phyloP scores from a whole-genome alignment of 2,888 invertebrate species.

The Gari tellinella region DNA sequence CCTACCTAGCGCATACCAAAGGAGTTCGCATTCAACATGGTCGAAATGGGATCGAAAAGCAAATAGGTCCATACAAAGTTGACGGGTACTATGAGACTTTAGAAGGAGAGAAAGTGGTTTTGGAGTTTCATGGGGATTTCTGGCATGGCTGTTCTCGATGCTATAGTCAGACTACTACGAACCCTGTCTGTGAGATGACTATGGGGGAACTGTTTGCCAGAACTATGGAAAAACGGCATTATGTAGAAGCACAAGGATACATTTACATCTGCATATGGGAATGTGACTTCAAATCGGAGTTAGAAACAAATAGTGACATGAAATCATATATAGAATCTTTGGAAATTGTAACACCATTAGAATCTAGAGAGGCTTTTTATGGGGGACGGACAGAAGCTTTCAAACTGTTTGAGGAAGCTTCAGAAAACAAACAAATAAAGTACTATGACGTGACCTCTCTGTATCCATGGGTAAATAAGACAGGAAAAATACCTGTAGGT shows the following conservation, averaged over 20 bases:
- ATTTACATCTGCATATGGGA: constrained; percentile 15
- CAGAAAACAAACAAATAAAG: constrained; percentile 12
- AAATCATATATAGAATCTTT: constrained; percentile 33
- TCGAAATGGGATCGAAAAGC: constrained; percentile 8
- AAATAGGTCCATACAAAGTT: constrained; percentile 12
- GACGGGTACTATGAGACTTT: constrained; percentile 13
- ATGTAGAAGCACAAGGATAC: constrained; percentile 10
- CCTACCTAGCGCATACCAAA: constrained; percentile 21
- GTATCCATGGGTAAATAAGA: constrained; percentile 28
- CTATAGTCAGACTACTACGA: constrained; percentile 7
- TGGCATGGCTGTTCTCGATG: constrained; percentile 19
- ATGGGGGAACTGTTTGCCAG: constrained; percentile 15
- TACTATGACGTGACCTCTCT: constrained; percentile 36
- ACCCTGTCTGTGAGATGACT: constrained; percentile 10
- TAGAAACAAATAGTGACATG: constrained; percentile 44
- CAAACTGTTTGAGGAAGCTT: constrained; percentile 17
- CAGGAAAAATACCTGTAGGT: constrained; percentile 13
- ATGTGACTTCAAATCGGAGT: constrained; percentile 42
- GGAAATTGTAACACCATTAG: constrained; percentile 49
- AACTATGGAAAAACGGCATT: constrained; percentile 8
- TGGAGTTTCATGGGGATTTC: constrained; percentile 24
- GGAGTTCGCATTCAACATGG: constrained; percentile 19
- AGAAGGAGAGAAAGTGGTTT: neutral
- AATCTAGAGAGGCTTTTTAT: constrained; percentile 71
- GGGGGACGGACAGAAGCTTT: constrained; percentile 59